Percentiles rank a stretch among this genome's conserved stretches.
Evolutionary conservation across 1,140 invertebrate species (phyloP).

Genomic region (Drosophila santomea): DNA sequence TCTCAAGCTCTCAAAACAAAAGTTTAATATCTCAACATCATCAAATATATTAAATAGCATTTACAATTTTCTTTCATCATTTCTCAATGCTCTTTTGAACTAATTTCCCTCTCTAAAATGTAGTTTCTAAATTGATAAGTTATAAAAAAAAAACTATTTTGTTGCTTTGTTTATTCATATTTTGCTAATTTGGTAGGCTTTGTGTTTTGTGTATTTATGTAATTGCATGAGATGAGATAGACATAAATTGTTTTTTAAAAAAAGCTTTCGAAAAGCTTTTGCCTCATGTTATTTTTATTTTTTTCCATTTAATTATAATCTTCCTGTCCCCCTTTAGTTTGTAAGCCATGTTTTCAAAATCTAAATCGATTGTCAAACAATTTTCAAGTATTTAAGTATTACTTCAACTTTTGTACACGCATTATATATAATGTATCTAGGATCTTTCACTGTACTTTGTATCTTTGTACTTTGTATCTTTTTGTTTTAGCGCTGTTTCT

Average conservation of each 20-base stretch:
- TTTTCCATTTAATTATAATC: background rate
- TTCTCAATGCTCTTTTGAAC: conserved; percentile 16
- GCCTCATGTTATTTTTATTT: background rate
- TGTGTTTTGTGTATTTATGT: conserved; percentile 1
- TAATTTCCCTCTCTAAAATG: background rate
- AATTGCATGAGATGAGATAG: background rate
- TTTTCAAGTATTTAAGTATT: conserved; percentile 2
- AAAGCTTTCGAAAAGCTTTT: conserved; percentile 10
- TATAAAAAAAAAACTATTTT: too few relatives aligned
- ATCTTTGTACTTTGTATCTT: conserved; percentile 15
- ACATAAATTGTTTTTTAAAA: background rate
- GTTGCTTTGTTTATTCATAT: too few relatives aligned
- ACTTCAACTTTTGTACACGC: conserved; percentile 78
- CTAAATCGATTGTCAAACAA: conserved; percentile 12
- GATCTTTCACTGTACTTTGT: conserved; percentile 47
- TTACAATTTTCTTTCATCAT: background rate
- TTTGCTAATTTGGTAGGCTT: too few relatives aligned
- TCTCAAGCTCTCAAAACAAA: background rate
- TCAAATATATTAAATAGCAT: background rate
- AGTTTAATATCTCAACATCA: too few relatives aligned
- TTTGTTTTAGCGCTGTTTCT: conserved; percentile 19
- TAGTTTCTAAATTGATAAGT: too few relatives aligned
- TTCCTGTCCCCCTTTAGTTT: background rate
- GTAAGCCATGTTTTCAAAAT: background rate
- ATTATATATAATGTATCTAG: conserved; percentile 85